Percentiles rank a stretch among this genome's conserved stretches.
Evolutionary conservation across 2,888 invertebrate genomes (phyloP).

Genomic region (Branchellion lobata): DNA sequence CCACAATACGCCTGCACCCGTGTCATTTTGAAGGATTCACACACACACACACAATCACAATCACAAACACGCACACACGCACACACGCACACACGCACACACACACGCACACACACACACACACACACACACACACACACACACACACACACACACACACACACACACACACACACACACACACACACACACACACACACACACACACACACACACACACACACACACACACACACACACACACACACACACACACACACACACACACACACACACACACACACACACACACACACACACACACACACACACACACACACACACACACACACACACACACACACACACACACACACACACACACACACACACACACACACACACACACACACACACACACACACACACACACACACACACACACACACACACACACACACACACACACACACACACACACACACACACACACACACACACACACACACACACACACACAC

Average conservation of each 20-base stretch:
- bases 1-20: neutral
- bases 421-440: slow-evolving; percentile 23
- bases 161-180: slow-evolving; percentile 22
- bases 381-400: slow-evolving; percentile 22
- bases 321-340: neutral
- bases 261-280: neutral
- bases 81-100: neutral
- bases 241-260: neutral
- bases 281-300: neutral
- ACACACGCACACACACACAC: slow-evolving; percentile 20
- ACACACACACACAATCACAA: too few species aligned
- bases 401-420: slow-evolving; percentile 23
- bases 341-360: neutral
- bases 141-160: slow-evolving; percentile 27
- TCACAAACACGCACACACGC: too few species aligned
- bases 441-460: slow-evolving; percentile 35
- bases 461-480: slow-evolving; percentile 26
- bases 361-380: neutral
- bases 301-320: neutral
- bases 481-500: slow-evolving; percentile 15
- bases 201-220: slow-evolving; percentile 21
- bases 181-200: slow-evolving; percentile 10
- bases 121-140: slow-evolving; percentile 24
- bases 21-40: neutral
- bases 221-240: neutral